Evolutionary conservation across 2,797 vertebrate species (phyloP).

Genomic region (Urophycis tenuis): DNA sequence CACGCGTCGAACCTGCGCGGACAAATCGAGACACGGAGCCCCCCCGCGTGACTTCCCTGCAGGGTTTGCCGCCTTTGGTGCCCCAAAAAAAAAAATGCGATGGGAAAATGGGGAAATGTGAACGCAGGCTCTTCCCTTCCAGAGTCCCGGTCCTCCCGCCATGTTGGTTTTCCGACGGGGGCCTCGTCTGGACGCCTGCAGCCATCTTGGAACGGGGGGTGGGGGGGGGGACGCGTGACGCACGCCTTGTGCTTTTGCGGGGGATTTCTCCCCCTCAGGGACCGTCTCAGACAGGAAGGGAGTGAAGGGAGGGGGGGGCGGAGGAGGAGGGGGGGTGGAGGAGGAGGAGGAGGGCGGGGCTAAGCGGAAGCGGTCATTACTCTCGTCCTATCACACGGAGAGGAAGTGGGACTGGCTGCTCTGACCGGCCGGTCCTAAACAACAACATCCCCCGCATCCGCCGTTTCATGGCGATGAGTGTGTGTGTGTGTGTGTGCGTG

Average conservation of each 20-base stretch:
- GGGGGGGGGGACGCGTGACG: neutral
- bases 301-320: neutral
- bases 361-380: neutral
- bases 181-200: too few species aligned
- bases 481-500: neutral
- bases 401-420: neutral
- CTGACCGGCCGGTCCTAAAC: neutral
- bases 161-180: too few species aligned
- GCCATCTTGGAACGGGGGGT: too few species aligned
- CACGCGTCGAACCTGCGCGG: too few species aligned
- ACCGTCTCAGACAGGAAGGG: neutral
- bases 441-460: neutral
- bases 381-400: neutral
- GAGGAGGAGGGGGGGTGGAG: too few species aligned
- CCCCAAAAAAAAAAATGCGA: too few species aligned
- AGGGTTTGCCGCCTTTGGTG: too few species aligned
- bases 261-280: neutral
- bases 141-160: too few species aligned
- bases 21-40: too few species aligned
- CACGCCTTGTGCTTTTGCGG: neutral
- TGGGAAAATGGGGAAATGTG: too few species aligned
- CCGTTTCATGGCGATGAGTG: neutral
- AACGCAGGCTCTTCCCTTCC: too few species aligned
- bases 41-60: too few species aligned
- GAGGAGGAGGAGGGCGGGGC: neutral